Evolutionary conservation across 2,113 vertebrate genomes (phyloP).

Genomic region (Lichenostomus cassidix): DNA sequence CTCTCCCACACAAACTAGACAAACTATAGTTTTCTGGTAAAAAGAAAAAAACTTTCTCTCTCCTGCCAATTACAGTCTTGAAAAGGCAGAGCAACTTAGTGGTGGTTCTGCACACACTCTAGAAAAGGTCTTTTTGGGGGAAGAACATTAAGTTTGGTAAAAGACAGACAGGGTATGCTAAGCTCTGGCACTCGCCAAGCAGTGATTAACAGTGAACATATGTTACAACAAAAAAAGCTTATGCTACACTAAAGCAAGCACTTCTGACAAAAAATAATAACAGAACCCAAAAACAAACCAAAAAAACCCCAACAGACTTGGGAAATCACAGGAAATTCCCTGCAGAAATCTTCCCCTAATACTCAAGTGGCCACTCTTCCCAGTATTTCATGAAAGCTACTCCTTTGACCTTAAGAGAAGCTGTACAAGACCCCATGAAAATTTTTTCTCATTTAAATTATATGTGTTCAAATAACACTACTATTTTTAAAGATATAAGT

Average conservation of each 20-base stretch:
- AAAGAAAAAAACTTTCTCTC: background rate
- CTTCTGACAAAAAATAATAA: no score
- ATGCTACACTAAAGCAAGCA: background rate
- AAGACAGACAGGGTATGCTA: background rate
- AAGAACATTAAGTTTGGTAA: background rate
- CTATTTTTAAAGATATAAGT: background rate
- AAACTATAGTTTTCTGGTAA: background rate
- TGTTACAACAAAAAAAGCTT: background rate
- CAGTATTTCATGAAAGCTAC: background rate
- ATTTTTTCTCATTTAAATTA: background rate
- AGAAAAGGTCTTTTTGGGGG: background rate
- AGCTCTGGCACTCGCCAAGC: rapidly evolving
- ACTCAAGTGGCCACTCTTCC: background rate
- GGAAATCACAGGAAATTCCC: background rate
- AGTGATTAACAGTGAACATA: background rate
- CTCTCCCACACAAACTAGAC: background rate
- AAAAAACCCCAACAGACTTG: rapidly evolving
- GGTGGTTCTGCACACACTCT: rapidly evolving
- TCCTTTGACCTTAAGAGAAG: background rate
- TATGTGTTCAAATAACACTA: background rate
- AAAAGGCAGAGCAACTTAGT: background rate
- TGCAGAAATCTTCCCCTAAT: background rate
- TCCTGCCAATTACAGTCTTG: background rate
- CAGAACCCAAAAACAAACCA: rapidly evolving
- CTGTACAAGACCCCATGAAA: background rate